Percentiles rank a stretch among this genome's conserved stretches.
Evolutionary conservation across 2,797 vertebrate species (phyloP).

Genomic region (Microctenopoma stevenorrisi): DNA sequence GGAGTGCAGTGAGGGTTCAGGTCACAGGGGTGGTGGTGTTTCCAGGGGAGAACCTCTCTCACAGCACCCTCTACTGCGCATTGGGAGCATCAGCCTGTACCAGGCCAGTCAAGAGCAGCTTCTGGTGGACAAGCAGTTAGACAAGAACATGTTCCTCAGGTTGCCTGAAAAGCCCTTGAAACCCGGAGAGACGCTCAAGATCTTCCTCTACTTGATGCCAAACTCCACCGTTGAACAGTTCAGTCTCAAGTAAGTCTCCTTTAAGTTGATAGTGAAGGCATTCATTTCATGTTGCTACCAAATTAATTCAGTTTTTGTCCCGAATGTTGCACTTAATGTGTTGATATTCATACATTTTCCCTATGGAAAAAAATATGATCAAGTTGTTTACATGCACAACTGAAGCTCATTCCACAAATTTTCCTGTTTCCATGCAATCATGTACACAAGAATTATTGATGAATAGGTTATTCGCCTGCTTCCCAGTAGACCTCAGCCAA

Average conservation of each 20-base stretch:
- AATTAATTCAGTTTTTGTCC: not conserved
- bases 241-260: constrained; percentile 90
- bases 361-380: not conserved
- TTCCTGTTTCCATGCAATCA: constrained; percentile 22
- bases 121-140: constrained; percentile 92
- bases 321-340: constrained; percentile 25
- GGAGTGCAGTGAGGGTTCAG: constrained; percentile 84
- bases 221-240: constrained; percentile 96
- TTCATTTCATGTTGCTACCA: not conserved
- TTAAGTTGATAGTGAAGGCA: not conserved
- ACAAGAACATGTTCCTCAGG: constrained; percentile 93
- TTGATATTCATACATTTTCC: constrained; percentile 15
- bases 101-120: constrained; percentile 86
- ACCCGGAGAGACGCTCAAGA: constrained; percentile 91
- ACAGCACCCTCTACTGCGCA: constrained; percentile 95
- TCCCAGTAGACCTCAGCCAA: constrained; percentile 20
- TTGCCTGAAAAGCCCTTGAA: constrained; percentile 92
- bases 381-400: constrained; percentile 27
- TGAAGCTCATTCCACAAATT: constrained; percentile 9
- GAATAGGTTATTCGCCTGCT: constrained; percentile 25
- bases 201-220: constrained; percentile 90
- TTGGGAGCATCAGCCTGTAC: constrained; percentile 95
- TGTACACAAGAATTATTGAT: constrained; percentile 29
- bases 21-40: constrained; percentile 60
- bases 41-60: constrained; percentile 88